Evolutionary conservation across 2,888 invertebrate species (phyloP), one percentile per base, ranked within the genome.

Genomic region (Vanessa cardui): DNA sequence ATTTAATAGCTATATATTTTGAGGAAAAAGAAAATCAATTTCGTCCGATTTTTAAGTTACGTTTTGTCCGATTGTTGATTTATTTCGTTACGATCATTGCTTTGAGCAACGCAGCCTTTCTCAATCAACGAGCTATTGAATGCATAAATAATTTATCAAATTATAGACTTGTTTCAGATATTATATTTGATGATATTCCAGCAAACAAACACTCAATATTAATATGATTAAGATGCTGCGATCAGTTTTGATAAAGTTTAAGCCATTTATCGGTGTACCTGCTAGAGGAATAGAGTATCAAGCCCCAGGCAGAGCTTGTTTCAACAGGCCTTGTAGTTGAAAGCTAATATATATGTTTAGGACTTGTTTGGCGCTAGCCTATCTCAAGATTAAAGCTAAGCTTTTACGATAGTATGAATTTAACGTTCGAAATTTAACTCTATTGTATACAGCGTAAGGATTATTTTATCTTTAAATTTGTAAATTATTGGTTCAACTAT

Each of bases 301-400:
- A 65, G 65, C 58, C 62, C 52, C 65, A 46, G 47, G 69, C 62
- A 21, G 21, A 45, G 47, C 52, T 62, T 69, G 65, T 46, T 65
- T 58, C 39, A 54, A 65, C 64, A 39, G 50, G 49, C 62, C 64
- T 58, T 59, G 46, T 44, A 58, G 46, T 46, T 68, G 65, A 65
- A 62, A 65, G 65, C 58, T 52, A 56, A 64, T 60, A 68, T 68
- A 64, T 64, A 50, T 58, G 49, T 49, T 49, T 46, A 49, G 58
- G 44, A 58, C 60, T 64, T 58, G 61, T 61, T 68, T 50, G 52
- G 45, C 64, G 56, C 59, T 68, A 59, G 39, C 45, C 52, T 63
- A 68, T 58, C 67, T 67, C 33, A 47, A 68, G 59, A 63, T 63
- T 68, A 63, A 68, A 59, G 50, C 52, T 26, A 52, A 33, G 45